These are phyloP conservation scores for Squalus acanthias DNA, from an alignment of 2,797 vertebrate species.

Conservation along the genomic window DNA sequence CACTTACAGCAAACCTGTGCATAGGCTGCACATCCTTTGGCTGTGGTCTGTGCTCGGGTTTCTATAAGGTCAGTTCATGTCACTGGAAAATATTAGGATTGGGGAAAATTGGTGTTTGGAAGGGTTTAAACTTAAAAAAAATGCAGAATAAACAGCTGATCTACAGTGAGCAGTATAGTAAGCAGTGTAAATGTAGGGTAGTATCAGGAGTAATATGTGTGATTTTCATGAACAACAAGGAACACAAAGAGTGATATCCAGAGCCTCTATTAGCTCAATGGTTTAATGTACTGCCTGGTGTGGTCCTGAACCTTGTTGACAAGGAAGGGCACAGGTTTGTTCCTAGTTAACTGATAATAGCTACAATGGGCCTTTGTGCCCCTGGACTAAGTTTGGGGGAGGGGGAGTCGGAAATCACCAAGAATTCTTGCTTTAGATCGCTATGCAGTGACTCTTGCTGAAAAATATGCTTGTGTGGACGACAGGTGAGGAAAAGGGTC, in stretches of 20 bases:
- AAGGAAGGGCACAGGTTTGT: not conserved
- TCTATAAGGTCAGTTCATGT: not conserved
- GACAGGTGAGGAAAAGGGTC: not conserved
- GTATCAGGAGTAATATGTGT: not conserved
- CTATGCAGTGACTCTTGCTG: not conserved
- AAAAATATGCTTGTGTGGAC: not conserved
- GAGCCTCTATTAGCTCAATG: not conserved
- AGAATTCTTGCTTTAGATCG: not conserved
- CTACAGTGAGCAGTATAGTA: not conserved
- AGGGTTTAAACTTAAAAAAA: not conserved
- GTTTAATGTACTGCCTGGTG: not conserved
- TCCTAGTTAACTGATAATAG: not conserved
- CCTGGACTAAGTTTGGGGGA: not conserved
- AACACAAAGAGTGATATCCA: not conserved
- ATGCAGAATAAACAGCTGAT: not conserved
- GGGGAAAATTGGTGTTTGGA: not conserved
- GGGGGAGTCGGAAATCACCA: not conserved
- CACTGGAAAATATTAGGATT: not conserved
- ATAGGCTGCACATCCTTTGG: not conserved
- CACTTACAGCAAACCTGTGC: not conserved
- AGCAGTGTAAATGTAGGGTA: not conserved
- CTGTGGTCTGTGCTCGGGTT: not conserved
- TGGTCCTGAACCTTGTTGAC: not conserved
- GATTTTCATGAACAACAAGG: not conserved
- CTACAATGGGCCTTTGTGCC: not conserved